Base-by-base conservation (phyloP, 2,888 invertebrate genomes). In the Stenichneumon culpator region DNA sequence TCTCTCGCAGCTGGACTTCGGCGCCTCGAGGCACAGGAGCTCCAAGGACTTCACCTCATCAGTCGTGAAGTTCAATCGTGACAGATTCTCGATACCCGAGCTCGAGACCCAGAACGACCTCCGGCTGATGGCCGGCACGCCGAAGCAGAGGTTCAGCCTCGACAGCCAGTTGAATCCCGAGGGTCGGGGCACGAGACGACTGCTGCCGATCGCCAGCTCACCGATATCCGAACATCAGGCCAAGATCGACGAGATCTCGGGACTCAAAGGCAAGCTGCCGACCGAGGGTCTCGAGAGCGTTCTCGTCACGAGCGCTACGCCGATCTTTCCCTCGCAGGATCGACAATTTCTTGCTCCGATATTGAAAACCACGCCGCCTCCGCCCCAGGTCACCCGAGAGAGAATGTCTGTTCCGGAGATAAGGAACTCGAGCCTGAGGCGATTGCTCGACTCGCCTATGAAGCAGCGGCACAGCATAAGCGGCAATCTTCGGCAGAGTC, bases 381-480 rank as follows among this genome's bases (percentile, higher is more conserved):
- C 81, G 0, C 77, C 32, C 6, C 87, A 82, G 28, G 82, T 44
- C 3, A 44, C 68, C 11, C 0, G 93, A n/a, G 93, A 93, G 73
- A 89, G 93, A 28, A 92, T 93, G 91, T 93, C 93, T 2, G 93
- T 93, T 0, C 93, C 93, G 0, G 93, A 93, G 72, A 93, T 93
- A 39, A 88, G 93, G 11, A 93, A 92, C 47, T 91, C 93, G 3
- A 93, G 93, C 73, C 83, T 93, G 0, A 86, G 93, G 2, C 86
- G 93, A 39, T 67, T 93, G 28, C 86, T 93, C 9, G 93, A 93
- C 80, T 92, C 93, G 0, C 93, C 93, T 9, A 70, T 86, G 2
- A 92, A 92, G 63, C 93, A 93, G 79, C 88, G 93, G 52, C 93
- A 93, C 84, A 93, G 93, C 77, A 91, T 93, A 60, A 90, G 92